Conservation (phyloP, 1,140 invertebrate genomes). For the Sipha flava region DNA sequence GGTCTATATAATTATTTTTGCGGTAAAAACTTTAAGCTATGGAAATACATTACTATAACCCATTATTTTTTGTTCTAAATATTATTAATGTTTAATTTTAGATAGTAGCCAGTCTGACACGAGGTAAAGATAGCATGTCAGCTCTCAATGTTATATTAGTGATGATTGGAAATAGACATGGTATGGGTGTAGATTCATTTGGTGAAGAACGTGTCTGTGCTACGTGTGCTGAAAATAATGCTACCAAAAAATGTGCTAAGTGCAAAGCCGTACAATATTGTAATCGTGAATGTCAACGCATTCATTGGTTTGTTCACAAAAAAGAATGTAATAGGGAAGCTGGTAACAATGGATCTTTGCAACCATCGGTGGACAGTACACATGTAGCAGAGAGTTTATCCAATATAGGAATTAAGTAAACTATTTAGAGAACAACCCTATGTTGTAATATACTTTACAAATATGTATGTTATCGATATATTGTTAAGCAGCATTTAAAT, state of each 20-base stretch:
- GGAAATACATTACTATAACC: too few species aligned
- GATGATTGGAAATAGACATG: slow-evolving; percentile 68
- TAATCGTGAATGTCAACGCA: slow-evolving; percentile 82
- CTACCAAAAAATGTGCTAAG: slow-evolving; percentile 86
- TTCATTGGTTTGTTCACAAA: slow-evolving; percentile 96
- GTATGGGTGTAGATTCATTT: slow-evolving; percentile 47
- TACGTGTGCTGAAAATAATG: slow-evolving; percentile 81
- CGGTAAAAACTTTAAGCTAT: too few species aligned
- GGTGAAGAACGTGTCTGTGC: slow-evolving; percentile 66
- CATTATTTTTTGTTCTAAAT: too few species aligned
- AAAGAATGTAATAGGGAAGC: slow-evolving; percentile 54
- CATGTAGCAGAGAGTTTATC: slow-evolving; percentile 16
- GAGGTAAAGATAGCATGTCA: slow-evolving; percentile 54
- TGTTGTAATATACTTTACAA: background rate
- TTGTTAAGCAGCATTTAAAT: too few species aligned
- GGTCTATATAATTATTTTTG: too few species aligned
- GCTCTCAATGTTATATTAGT: slow-evolving; percentile 68
- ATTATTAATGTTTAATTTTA: slow-evolving; percentile 41
- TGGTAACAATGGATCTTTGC: background rate
- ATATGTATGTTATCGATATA: background rate
- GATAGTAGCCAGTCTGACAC: slow-evolving; percentile 65
- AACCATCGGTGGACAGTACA: background rate
- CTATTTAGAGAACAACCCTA: background rate
- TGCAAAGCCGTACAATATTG: slow-evolving; percentile 93
- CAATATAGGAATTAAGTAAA: background rate